Percentiles rank a stretch among this genome's conserved stretches.
These are phyloP conservation scores for Eulemur macaco DNA, from an alignment of 2,113 vertebrate genomes.

Conservation along the genomic window DNA sequence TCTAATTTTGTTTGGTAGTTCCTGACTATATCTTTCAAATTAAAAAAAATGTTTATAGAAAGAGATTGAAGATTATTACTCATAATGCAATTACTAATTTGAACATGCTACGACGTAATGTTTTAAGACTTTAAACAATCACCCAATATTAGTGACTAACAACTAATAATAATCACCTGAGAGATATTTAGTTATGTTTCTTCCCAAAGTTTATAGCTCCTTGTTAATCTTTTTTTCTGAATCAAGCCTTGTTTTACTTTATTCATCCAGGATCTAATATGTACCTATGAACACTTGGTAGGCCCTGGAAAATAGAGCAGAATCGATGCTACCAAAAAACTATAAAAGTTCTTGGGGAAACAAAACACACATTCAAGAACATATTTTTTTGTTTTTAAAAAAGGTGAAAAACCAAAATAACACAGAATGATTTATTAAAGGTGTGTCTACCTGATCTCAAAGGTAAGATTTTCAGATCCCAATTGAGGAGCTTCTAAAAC, in stretches of 20 bases:
- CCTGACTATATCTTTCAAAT: neutral
- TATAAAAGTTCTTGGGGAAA: neutral
- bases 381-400: neutral
- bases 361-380: neutral
- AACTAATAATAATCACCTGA: neutral
- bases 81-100: neutral
- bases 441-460: neutral
- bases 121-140: neutral
- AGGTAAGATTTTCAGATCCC: neutral
- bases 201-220: neutral
- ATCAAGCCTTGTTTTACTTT: neutral
- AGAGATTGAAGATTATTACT: neutral
- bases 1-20: neutral
- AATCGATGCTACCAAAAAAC: neutral
- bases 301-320: neutral
- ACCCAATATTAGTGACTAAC: neutral
- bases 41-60: neutral
- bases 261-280: neutral
- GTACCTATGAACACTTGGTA: neutral
- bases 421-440: neutral
- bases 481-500: neutral
- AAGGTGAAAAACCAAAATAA: neutral
- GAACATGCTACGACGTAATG: neutral
- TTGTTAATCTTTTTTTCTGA: neutral
- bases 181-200: neutral